Conservation (phyloP, 2,888 invertebrate species). For the Ceramica pisi region DNA sequence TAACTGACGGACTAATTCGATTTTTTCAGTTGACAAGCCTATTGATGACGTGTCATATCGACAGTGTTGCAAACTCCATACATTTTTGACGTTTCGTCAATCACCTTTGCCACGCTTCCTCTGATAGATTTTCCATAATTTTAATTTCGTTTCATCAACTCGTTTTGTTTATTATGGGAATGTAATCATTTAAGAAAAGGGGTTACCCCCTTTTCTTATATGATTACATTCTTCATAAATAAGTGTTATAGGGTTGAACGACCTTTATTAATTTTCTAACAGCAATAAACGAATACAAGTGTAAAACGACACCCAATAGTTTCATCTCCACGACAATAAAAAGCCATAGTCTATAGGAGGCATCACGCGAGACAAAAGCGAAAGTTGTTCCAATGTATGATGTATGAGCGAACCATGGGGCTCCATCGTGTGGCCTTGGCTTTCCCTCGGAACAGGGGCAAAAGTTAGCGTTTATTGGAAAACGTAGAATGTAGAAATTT, state of each 20-base stretch:
- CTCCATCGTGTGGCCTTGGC: conserved; percentile 25
- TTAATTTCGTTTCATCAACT: background rate
- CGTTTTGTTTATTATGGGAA: no score
- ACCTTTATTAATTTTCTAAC: conserved; percentile 1
- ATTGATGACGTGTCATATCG: no score
- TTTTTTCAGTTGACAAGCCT: no score
- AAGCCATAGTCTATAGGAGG: conserved; percentile 13
- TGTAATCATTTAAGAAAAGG: no score
- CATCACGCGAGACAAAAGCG: conserved; percentile 52
- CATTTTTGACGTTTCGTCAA: no score
- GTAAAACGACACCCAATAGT: background rate
- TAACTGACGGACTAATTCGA: no score
- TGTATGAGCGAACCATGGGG: conserved; percentile 28
- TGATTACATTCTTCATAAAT: no score
- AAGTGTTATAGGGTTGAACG: background rate
- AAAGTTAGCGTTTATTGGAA: conserved; percentile 16
- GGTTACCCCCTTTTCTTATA: no score
- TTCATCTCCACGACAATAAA: conserved; percentile 18
- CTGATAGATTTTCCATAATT: background rate
- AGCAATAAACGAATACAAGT: background rate
- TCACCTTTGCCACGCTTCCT: no score
- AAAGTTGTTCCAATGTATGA: conserved; percentile 48
- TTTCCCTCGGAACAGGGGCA: conserved; percentile 25
- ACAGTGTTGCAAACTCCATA: no score
- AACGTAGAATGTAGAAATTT: background rate